Percentiles rank a stretch among this genome's conserved stretches.
phyloP scores from a whole-genome alignment of 2,888 invertebrate genomes.

The Eupithecia inturbata region DNA sequence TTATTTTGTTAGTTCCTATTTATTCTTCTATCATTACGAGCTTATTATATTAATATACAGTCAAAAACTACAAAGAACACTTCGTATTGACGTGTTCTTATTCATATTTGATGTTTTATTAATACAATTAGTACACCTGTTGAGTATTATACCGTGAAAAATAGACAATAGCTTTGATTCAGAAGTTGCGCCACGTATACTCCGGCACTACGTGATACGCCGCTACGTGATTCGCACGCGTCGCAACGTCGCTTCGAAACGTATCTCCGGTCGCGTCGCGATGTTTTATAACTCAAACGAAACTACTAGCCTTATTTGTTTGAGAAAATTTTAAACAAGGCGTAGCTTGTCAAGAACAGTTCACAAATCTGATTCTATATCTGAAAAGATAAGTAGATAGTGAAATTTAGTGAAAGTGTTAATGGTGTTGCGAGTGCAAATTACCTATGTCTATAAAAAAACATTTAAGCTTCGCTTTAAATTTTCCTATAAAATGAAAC shows the following conservation, averaged over 20 bases:
- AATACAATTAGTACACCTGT: background rate
- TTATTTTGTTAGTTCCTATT: background rate
- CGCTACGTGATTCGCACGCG: constrained; percentile 60
- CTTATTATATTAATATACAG: background rate
- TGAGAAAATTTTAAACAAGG: background rate
- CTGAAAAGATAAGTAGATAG: background rate
- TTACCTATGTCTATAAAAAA: too few species aligned
- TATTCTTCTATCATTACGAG: background rate
- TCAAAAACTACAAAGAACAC: background rate
- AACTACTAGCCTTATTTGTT: background rate
- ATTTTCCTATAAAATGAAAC: background rate
- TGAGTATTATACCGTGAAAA: background rate
- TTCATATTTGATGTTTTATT: background rate
- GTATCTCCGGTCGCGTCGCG: constrained; percentile 7
- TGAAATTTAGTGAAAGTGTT: background rate
- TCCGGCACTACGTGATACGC: constrained; percentile 55
- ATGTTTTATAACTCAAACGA: constrained; percentile 15
- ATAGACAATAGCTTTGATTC: background rate
- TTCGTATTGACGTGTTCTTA: background rate
- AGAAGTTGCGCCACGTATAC: background rate
- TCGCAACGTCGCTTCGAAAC: constrained; percentile 46
- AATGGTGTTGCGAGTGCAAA: background rate
- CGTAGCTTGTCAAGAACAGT: background rate
- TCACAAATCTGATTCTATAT: background rate
- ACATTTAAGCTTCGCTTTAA: too few species aligned